phyloP scores from a whole-genome alignment of 2,113 vertebrate species.

The Psephotus haematonotus region DNA sequence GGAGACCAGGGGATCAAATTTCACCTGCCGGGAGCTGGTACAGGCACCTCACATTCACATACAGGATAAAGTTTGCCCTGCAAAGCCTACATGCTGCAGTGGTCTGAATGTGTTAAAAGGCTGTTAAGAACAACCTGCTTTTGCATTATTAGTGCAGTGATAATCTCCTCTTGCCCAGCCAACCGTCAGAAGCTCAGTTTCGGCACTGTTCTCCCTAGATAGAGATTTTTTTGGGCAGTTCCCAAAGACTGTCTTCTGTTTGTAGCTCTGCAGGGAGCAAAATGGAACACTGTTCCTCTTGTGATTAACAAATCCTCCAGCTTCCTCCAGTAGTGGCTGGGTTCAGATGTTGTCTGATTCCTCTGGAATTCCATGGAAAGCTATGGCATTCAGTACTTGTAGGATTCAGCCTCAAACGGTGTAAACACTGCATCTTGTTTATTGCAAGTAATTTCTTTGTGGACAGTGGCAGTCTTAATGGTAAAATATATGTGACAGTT shows the following conservation, averaged over 20 bases:
- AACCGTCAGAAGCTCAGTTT: not conserved
- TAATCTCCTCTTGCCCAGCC: not conserved
- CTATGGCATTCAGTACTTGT: not conserved
- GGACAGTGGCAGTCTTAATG: not conserved
- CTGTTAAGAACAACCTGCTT: not conserved
- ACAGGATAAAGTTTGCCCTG: not conserved
- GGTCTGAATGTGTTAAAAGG: not conserved
- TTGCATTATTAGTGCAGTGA: not conserved
- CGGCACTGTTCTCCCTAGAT: not conserved
- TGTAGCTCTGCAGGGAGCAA: not conserved
- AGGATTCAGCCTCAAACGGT: not conserved
- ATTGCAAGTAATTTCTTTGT: not conserved
- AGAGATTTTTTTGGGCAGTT: not conserved
- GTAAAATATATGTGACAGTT: not conserved
- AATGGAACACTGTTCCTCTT: not conserved
- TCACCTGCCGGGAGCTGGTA: not conserved
- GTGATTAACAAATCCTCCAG: not conserved
- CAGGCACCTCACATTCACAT: accelerated
- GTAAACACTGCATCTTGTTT: not conserved
- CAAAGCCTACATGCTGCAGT: not conserved
- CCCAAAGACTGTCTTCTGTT: not conserved
- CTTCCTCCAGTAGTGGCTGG: not conserved
- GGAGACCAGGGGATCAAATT: not conserved
- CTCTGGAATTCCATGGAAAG: not conserved
- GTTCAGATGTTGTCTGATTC: not conserved